Evolutionary conservation across 2,797 vertebrate species (phyloP), one percentile per base, ranked within the genome.

Genomic region (Tragelaphus eurycerus): DNA sequence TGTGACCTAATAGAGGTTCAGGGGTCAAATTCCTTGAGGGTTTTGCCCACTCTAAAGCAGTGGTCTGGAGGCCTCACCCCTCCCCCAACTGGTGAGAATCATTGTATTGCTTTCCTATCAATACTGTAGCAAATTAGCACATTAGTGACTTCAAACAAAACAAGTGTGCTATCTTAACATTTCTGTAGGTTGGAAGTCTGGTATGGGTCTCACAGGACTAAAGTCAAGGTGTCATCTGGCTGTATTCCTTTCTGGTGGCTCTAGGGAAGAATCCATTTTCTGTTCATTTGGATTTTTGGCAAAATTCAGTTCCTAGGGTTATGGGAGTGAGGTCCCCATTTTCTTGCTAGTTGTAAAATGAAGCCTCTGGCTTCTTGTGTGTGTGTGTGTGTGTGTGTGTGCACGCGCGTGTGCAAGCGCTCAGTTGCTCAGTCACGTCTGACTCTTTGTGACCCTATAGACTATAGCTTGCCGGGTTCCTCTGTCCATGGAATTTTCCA

Each of bases 1-100:
- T 52, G 13, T 71, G 52, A 83, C 74, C 87, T 84, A 43, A 57
- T 5, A 8, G 38, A 74, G 85, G 78, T 23, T 52, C 19, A 50
- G 23, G 54, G 96, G 96, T 98, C 94, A 96, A 96, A 95, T 85
- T 97, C 23, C 93, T 94, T 95, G 86, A 96, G 97, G 92, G 93
- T 93, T 98, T 96, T 94, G 95, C 97, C 97, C 97, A 94, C 62
- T 54, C 92, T 97, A 90, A 94, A 87, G 93, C 95, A 89, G 93
- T 60, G 4, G 90, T 95, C 92, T 48, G 13, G 81, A 83, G 64
- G 38, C 78, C 25, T 25, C 23, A 13, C 17, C 27, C 10, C 21
- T 74, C 16, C 43, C 43, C 43, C 34, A 82, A 11, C 25, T 12
- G 31, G 7, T n/a, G 31, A 48, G 14, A 50, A 2, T 27, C 7